Base-by-base conservation (phyloP, 2,113 vertebrate genomes). In the Seriola rivoliana region DNA sequence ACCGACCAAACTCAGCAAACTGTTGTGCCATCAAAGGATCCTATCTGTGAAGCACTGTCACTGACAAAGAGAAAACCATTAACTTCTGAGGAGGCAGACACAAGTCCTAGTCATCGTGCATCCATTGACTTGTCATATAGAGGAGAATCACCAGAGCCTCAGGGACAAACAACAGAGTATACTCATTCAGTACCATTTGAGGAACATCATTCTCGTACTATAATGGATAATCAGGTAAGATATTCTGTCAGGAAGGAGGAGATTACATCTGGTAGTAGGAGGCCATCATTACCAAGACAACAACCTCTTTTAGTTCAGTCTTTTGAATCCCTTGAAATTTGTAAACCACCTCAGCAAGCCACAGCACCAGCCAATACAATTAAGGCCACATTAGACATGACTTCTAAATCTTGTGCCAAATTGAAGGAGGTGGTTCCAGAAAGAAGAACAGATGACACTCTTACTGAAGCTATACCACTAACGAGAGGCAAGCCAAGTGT, bases 61-160 rank as follows among this genome's bases (percentile, higher is more conserved):
- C 60, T 95, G 46, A 88, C 90, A 60, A 94, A 77, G 57, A 91
- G 48, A 88, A 85, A 72, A 71, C 4, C 66, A 16, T 75, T 76
- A 29, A 34, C 50, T 58, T 70, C 59, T 73, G 75, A 86, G 14
- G 60, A 78, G 48, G 23, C 34, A n/a, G 66, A 79, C 32, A 75
- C 36, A 80, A 78, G 32, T 77, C 42, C 8, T 9, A 70, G 38
- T 64, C 70, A 34, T 70, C 69, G 67, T 8, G 67, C 69, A 57
- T 94, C 89, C 1, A 65, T 92, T 69, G 87, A 94, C 69, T 85
- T 93, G 58, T 90, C 92, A 60, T 68, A 36, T 75, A 84, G 29
- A 71, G 34, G 23, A 72, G 72, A 72, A 62, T 44, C 77, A 29
- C n/a, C 62, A 52, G 80, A 80, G 9, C 14, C 34, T 64, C 65